Evolutionary conservation across 2,888 invertebrate genomes (phyloP).

Genomic region (Dolomedes plantarius): DNA sequence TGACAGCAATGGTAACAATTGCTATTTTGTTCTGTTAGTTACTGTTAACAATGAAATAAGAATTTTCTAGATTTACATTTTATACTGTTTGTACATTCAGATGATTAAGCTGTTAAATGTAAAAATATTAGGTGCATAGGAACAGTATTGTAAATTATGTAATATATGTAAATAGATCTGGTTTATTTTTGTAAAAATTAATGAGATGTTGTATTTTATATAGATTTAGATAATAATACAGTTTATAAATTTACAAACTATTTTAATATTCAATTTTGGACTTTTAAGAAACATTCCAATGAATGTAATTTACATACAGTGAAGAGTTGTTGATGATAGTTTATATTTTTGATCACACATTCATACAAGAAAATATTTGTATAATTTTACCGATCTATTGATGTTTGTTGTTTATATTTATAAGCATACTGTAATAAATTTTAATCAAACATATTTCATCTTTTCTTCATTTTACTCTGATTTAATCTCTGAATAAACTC

Average conservation of each 20-base stretch:
- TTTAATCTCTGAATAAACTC: too few relatives aligned
- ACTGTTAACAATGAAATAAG: not conserved
- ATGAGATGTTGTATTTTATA: not conserved
- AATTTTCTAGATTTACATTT: not conserved
- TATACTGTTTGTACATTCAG: not conserved
- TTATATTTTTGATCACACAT: not conserved
- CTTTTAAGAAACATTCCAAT: too few relatives aligned
- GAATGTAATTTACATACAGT: too few relatives aligned
- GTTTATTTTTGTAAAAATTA: conserved; percentile 9
- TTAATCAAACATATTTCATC: not conserved
- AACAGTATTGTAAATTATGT: conserved; percentile 16
- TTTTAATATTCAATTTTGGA: too few relatives aligned
- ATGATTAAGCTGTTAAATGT: not conserved
- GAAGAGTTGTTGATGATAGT: not conserved
- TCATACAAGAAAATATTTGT: not conserved
- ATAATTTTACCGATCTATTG: not conserved
- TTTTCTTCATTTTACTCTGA: too few relatives aligned
- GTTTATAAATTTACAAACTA: not conserved
- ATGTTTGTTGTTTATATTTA: not conserved
- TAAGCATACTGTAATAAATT: not conserved
- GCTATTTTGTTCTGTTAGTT: conserved; percentile 1
- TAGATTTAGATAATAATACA: not conserved
- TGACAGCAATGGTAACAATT: not conserved
- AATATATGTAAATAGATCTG: conserved; percentile 16
- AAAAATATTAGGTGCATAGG: not conserved